Base-by-base conservation (phyloP, 2,797 vertebrate species). In the Cottoperca gobio region DNA sequence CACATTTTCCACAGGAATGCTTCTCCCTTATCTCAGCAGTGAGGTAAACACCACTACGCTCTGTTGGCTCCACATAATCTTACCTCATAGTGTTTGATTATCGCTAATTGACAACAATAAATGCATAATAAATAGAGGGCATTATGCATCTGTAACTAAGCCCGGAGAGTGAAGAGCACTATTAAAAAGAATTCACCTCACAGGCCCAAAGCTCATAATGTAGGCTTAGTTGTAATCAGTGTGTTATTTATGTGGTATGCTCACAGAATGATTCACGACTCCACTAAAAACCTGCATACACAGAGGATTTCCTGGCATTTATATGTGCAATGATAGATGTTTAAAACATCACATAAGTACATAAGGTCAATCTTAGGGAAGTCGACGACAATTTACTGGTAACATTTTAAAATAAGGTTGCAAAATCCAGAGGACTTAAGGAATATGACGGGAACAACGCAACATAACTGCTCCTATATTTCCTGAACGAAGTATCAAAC, bases 91-190 rank as follows among this genome's bases (percentile, higher is more conserved):
- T 65, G 76, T 75, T 62, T 82, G 60, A 79, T 85, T 83, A 57
- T 70, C 8, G 23, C 78, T 71, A 73, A 78, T 83, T 79, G 76
- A 70, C 68, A 72, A 76, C 82, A 79, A 81, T 79, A 80, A 50
- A 76, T 65, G 40, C 65, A 45, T 64, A 53, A 67, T 67, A 82
- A 69, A 71, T 65, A 81, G 65, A 60, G 46, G 62, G 42, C 45
- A 78, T 76, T 70, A 26, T 67, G 43, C 53, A 50, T 65, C 46
- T 43, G 46, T 68, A 71, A 86, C 84, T 39, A 79, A 81, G n/a
- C 79, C 26, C 16, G 24, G 35, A 45, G 70, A 70, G 40, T 49
- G 33, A 70, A 76, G 54, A 70, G 63, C 50, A 65, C 10, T 43
- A 55, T 82, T 58, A 54, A 46, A 80, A 82, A 60, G 28, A 59